These are phyloP conservation scores for Sphaerophoria taeniata DNA, from an alignment of 2,888 invertebrate species.

Conservation along the genomic window DNA sequence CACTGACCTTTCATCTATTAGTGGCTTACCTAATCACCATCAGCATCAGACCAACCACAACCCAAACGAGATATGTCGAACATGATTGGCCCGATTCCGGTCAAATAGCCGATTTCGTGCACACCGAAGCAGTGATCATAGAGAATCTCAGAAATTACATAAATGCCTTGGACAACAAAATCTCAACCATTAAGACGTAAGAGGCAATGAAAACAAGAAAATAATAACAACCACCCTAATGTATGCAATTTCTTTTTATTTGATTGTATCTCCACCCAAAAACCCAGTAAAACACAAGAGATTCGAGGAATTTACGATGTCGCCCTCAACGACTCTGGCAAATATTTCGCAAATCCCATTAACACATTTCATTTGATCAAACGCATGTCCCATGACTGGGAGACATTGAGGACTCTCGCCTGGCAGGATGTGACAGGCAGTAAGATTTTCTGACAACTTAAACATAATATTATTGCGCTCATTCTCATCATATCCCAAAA, in stretches of 20 bases:
- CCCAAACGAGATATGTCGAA: conserved; percentile 16
- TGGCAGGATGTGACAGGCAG: conserved; percentile 67
- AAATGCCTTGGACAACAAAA: conserved; percentile 76
- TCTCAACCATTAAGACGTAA: conserved; percentile 76
- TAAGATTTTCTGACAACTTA: conserved; percentile 22
- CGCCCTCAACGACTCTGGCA: conserved; percentile 74
- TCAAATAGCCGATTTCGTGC: conserved; percentile 76
- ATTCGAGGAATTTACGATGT: conserved; percentile 77
- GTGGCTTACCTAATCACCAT: conserved; percentile 16
- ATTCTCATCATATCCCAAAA: neutral
- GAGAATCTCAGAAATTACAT: conserved; percentile 78
- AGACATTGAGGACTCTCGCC: conserved; percentile 85
- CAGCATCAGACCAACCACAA: neutral
- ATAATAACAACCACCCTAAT: neutral
- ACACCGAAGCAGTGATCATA: conserved; percentile 78
- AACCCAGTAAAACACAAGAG: conserved; percentile 71
- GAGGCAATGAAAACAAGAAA: neutral
- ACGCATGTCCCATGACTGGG: conserved; percentile 93
- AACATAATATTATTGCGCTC: neutral
- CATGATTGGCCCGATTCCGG: conserved; percentile 37
- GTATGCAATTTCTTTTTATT: neutral
- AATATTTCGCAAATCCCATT: conserved; percentile 91
- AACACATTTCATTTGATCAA: conserved; percentile 96
- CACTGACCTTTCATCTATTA: conserved; percentile 45
- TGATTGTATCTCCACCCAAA: neutral